These are phyloP conservation scores for Nudaria mundana DNA, from an alignment of 2,888 invertebrate species.

Conservation along the genomic window DNA sequence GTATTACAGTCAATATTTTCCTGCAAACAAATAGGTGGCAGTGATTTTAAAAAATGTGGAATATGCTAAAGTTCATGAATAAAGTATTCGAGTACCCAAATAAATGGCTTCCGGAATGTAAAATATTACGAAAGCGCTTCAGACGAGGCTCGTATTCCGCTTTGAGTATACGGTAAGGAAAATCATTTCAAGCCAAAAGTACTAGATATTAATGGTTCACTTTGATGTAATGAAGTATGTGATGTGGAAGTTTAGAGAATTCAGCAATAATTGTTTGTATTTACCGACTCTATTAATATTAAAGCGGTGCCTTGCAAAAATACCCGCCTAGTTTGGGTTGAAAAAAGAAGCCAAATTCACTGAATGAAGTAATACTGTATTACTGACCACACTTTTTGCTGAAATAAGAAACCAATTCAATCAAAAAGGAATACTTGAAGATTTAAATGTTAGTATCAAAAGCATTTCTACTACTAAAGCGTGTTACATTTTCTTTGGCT, in stretches of 20 bases:
- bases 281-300: background rate
- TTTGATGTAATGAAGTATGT: constrained; percentile 2
- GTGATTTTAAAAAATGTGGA: constrained; percentile 28
- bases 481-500: constrained; percentile 33
- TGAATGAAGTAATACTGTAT: no score
- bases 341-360: no score
- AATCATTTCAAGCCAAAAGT: constrained; percentile 13
- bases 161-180: constrained; percentile 15
- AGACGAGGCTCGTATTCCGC: constrained; percentile 15
- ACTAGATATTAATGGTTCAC: constrained; percentile 1
- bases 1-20: constrained; percentile 2
- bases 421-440: constrained; percentile 36
- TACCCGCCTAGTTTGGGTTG: no score
- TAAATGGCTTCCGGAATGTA: constrained; percentile 28
- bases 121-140: constrained; percentile 28
- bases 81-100: constrained; percentile 39
- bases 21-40: constrained; percentile 11
- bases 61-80: constrained; percentile 35
- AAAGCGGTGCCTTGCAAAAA: no score
- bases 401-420: constrained; percentile 41
- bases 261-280: no score
- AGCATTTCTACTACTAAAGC: no score
- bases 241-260: background rate
- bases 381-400: constrained; percentile 33
- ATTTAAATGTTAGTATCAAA: constrained; percentile 7